These are phyloP conservation scores for Aplodontia rufa DNA, from an alignment of 2,113 vertebrate genomes.

Conservation along the genomic window DNA sequence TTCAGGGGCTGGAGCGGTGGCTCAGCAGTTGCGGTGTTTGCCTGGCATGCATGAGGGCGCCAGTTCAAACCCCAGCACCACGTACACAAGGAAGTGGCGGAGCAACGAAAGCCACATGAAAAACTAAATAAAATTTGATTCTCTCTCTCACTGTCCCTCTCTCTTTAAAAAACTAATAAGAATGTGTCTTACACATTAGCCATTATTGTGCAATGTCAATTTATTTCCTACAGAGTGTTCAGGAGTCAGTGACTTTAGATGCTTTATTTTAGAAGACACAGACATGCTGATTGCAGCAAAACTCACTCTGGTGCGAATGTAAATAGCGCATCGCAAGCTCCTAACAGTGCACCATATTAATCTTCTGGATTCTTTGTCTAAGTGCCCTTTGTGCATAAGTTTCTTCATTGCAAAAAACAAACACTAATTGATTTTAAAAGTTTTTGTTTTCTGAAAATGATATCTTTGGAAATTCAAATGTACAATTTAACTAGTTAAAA, in stretches of 20 bases:
- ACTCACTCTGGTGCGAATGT: background rate
- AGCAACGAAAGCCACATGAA: too few species aligned
- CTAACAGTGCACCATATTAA: background rate
- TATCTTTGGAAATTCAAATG: background rate
- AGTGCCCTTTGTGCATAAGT: background rate
- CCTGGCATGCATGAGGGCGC: too few species aligned
- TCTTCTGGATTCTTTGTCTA: background rate
- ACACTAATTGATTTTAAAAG: background rate
- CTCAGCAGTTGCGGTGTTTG: too few species aligned
- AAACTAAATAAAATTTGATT: too few species aligned
- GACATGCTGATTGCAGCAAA: background rate
- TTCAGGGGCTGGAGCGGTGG: too few species aligned
- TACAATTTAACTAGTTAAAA: slow-evolving; percentile 3
- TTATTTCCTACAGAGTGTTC: background rate
- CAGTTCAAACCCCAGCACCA: too few species aligned
- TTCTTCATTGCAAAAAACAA: slow-evolving; percentile 31
- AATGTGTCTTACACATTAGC: background rate
- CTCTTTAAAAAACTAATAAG: too few species aligned
- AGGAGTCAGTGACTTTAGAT: background rate
- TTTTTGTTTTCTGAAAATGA: slow-evolving; percentile 19
- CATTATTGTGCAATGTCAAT: background rate
- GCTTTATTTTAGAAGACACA: background rate
- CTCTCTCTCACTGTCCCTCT: too few species aligned
- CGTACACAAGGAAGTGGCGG: too few species aligned
- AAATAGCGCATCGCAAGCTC: background rate